These are phyloP conservation scores for Tenualosa thibaudeaui DNA, from an alignment of 2,797 vertebrate species.

Conservation along the genomic window DNA sequence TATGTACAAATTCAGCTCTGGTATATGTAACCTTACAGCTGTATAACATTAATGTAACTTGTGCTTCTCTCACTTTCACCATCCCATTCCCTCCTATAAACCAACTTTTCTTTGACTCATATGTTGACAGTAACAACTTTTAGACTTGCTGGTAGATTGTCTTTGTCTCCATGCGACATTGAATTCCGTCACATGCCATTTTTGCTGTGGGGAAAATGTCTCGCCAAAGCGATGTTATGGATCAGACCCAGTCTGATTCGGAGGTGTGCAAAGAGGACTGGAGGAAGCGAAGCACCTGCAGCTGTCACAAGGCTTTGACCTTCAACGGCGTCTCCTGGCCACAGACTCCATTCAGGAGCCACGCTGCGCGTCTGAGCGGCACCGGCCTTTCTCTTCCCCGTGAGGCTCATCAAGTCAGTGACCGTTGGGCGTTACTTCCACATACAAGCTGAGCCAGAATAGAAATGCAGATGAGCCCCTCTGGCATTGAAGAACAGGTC, in stretches of 20 bases:
- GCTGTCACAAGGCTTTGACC: conserved; percentile 78
- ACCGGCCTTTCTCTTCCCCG: conserved; percentile 60
- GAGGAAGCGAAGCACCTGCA: conserved; percentile 76
- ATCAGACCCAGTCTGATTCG: conserved; percentile 42
- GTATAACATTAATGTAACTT: neutral
- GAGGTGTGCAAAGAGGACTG: conserved; percentile 51
- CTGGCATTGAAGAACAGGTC: conserved; percentile 81
- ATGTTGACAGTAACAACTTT: neutral
- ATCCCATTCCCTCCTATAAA: neutral
- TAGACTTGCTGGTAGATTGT: neutral
- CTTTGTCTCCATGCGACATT: neutral
- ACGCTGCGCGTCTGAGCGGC: conserved; percentile 67
- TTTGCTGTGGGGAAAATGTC: neutral
- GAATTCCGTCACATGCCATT: neutral
- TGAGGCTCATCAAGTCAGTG: conserved; percentile 73
- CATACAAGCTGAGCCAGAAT: conserved; percentile 82
- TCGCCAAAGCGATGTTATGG: conserved; percentile 37
- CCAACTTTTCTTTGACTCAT: neutral
- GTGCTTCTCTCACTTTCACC: neutral
- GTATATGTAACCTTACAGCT: neutral
- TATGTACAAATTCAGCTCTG: neutral
- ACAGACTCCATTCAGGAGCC: conserved; percentile 67
- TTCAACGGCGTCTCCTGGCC: conserved; percentile 71
- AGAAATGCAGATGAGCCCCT: conserved; percentile 89
- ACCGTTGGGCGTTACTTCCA: conserved; percentile 85